A percentile compares a stretch with the other conserved stretches of the same genome.
Evolutionary conservation across 2,797 vertebrate genomes (phyloP).

Genomic region (Acrocephalus scirpaceus): DNA sequence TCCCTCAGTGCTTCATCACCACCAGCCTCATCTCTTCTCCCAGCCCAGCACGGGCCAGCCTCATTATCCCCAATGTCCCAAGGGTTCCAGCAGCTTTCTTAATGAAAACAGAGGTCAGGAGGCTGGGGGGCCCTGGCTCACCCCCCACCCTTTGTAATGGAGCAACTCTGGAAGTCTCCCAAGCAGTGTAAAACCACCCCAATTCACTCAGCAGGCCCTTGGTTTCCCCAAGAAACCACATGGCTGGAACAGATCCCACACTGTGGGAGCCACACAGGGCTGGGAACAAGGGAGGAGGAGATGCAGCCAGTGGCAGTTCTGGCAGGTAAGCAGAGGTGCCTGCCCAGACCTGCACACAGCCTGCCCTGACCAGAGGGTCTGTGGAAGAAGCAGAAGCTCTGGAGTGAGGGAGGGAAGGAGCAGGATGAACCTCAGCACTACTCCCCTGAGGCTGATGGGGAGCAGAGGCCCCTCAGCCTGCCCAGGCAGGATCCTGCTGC

Average conservation of each 20-base stretch:
- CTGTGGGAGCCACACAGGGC: fast-evolving
- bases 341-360: not conserved
- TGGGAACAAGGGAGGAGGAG: not conserved
- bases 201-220: fast-evolving
- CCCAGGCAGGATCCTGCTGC: not conserved
- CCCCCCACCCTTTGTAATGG: not conserved
- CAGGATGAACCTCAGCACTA: not conserved
- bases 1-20: fast-evolving
- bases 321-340: not conserved
- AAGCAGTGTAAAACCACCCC: fast-evolving
- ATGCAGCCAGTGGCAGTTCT: not conserved
- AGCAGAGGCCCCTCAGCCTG: not conserved
- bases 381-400: not conserved
- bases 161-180: not conserved
- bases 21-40: not conserved
- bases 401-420: not conserved
- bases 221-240: not conserved
- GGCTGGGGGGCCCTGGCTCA: not conserved
- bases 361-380: not conserved
- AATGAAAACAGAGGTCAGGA: not conserved
- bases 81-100: not conserved
- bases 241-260: not conserved
- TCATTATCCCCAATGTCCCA: fast-evolving
- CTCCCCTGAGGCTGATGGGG: fast-evolving
- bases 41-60: fast-evolving